Conservation (phyloP, 92 coral and sea anemone species). For the Siderastrea radians region DNA sequence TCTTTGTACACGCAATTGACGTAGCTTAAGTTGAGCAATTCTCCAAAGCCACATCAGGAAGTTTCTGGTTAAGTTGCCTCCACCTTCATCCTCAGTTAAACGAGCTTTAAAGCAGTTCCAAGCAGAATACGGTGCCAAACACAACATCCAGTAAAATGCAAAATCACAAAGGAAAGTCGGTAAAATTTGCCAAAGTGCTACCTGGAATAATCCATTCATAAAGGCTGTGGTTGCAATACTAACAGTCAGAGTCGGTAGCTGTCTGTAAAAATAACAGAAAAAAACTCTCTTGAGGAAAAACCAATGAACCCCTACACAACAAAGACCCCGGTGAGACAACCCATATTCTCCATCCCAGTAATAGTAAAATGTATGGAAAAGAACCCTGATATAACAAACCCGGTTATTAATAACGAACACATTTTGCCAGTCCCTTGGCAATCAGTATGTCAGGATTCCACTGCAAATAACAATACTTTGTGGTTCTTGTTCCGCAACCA, state of each 20-base stretch:
- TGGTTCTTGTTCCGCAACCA: too few species aligned
- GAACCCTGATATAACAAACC: too few species aligned
- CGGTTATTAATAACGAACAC: too few species aligned
- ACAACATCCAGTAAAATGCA: slow-evolving; percentile 88
- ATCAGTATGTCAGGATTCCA: too few species aligned
- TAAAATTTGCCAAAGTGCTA: slow-evolving; percentile 69
- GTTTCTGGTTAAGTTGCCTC: slow-evolving; percentile 32
- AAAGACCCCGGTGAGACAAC: too few species aligned
- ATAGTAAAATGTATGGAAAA: too few species aligned
- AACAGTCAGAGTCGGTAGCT: slow-evolving; percentile 60
- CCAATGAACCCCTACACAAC: too few species aligned
- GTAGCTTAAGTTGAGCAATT: slow-evolving; percentile 48
- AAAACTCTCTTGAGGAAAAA: not conserved
- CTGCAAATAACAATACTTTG: too few species aligned
- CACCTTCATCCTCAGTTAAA: slow-evolving; percentile 43
- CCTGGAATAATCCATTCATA: slow-evolving; percentile 75
- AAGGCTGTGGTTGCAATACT: slow-evolving; percentile 54
- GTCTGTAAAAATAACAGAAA: slow-evolving; percentile 36
- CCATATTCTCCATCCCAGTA: too few species aligned
- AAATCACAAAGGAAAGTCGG: slow-evolving; percentile 81
- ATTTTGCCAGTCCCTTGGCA: too few species aligned
- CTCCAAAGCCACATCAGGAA: slow-evolving; percentile 80
- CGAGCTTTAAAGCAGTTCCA: slow-evolving; percentile 82
- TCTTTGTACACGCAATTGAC: slow-evolving; percentile 5
- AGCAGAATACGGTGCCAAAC: slow-evolving; percentile 84